Percentiles rank a stretch among this genome's conserved stretches.
phyloP scores from a whole-genome alignment of 2,797 vertebrate genomes.

The Rhabdophis nuchalis region DNA sequence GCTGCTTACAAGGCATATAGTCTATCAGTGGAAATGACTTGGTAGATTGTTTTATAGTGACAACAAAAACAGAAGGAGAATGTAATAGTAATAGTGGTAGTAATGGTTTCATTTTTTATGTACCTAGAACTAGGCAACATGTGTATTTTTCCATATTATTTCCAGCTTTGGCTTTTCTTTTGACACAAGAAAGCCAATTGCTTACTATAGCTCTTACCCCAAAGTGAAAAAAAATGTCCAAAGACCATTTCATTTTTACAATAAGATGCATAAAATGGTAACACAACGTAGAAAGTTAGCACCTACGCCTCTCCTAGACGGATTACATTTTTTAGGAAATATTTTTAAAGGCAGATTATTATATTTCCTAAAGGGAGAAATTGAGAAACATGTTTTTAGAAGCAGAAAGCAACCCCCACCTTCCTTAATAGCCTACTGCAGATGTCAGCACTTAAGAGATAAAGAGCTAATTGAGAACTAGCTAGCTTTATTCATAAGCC shows the following conservation, averaged over 20 bases:
- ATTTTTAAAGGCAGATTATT: no score
- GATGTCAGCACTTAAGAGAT: no score
- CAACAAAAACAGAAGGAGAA: not conserved
- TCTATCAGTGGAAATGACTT: constrained; percentile 4
- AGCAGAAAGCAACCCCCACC: no score
- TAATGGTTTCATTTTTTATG: not conserved
- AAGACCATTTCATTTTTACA: constrained; percentile 34
- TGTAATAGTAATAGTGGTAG: not conserved
- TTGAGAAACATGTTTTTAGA: no score
- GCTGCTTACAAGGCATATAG: not conserved
- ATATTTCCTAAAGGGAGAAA: no score
- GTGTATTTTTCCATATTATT: constrained; percentile 16
- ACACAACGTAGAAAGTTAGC: not conserved
- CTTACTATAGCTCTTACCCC: constrained; percentile 25
- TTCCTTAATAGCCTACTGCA: no score
- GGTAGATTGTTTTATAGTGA: constrained; percentile 14
- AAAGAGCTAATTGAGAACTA: no score
- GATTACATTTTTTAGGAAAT: no score
- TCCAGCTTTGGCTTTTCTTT: constrained; percentile 14
- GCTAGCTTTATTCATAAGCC: no score
- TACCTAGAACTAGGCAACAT: not conserved
- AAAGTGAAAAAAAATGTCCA: constrained; percentile 13
- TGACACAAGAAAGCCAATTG: constrained; percentile 32
- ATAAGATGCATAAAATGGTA: constrained; percentile 35
- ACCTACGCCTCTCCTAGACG: no score